Conservation (phyloP, 1,140 invertebrate species). For the Tetramorium parvispinum region DNA sequence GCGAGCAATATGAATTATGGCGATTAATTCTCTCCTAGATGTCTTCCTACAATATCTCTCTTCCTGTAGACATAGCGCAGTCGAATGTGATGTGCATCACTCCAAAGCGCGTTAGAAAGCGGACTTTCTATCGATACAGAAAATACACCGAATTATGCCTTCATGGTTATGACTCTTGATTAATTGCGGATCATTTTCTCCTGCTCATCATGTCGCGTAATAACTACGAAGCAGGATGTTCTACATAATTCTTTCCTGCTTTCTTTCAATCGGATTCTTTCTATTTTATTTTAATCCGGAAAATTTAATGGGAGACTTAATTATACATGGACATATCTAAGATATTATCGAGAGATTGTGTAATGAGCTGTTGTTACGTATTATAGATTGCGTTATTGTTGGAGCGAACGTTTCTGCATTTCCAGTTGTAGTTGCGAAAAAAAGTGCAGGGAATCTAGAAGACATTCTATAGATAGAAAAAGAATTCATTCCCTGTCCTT, state of each 20-base stretch:
- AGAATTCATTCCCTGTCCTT: neutral
- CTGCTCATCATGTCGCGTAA: constrained; percentile 17
- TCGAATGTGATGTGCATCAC: neutral
- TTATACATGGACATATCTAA: neutral
- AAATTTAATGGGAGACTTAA: neutral
- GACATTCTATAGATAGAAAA: neutral
- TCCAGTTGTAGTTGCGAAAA: neutral
- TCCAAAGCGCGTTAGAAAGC: constrained; percentile 25
- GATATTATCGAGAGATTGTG: neutral
- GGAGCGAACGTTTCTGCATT: neutral
- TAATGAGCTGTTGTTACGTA: neutral
- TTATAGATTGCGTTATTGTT: neutral
- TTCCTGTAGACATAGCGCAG: neutral
- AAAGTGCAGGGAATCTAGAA: neutral
- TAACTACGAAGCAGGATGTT: constrained; percentile 4
- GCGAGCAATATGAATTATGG: neutral
- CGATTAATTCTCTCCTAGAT: constrained; percentile 1
- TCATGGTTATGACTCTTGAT: constrained; percentile 28
- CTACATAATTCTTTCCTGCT: constrained; percentile 25
- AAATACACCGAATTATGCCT: constrained; percentile 36
- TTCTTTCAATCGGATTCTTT: neutral
- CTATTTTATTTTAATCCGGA: neutral
- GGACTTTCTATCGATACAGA: constrained; percentile 43
- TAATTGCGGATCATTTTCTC: constrained; percentile 38
- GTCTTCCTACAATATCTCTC: neutral